These are phyloP conservation scores for Apamea sordens DNA, from an alignment of 2,888 invertebrate genomes.

Conservation along the genomic window DNA sequence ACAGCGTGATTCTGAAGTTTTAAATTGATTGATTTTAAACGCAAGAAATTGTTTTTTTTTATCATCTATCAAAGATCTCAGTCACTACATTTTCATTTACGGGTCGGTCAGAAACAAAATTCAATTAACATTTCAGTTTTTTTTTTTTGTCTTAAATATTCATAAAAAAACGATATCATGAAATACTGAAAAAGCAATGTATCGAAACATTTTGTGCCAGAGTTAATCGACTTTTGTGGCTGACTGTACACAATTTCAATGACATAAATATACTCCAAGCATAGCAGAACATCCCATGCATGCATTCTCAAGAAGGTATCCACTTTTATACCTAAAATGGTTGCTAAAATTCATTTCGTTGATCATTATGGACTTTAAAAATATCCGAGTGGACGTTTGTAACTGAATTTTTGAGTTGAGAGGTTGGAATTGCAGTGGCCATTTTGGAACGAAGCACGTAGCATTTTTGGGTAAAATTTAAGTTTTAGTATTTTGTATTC, in stretches of 20 bases:
- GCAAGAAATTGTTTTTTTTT: background rate
- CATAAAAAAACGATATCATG: background rate
- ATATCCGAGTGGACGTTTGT: slow-evolving; percentile 2
- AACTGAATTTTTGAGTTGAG: slow-evolving; percentile 12
- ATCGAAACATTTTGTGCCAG: background rate
- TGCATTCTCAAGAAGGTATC: background rate
- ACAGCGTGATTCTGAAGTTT: background rate
- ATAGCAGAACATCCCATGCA: background rate
- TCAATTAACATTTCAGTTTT: background rate
- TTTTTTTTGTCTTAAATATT: background rate
- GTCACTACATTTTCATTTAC: background rate
- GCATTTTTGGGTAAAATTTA: background rate
- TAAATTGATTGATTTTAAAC: background rate
- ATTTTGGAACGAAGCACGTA: slow-evolving; percentile 12
- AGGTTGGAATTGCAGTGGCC: slow-evolving; percentile 9
- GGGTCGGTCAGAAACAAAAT: background rate
- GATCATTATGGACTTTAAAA: slow-evolving; percentile 23
- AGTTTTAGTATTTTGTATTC: background rate
- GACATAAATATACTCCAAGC: background rate
- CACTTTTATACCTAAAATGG: background rate
- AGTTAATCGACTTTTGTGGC: background rate
- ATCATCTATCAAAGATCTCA: background rate
- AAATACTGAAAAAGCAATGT: background rate
- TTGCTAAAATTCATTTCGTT: slow-evolving; percentile 8
- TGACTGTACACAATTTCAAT: background rate